Conservation (phyloP, 2,888 invertebrate genomes). For the Beris chalybata region DNA sequence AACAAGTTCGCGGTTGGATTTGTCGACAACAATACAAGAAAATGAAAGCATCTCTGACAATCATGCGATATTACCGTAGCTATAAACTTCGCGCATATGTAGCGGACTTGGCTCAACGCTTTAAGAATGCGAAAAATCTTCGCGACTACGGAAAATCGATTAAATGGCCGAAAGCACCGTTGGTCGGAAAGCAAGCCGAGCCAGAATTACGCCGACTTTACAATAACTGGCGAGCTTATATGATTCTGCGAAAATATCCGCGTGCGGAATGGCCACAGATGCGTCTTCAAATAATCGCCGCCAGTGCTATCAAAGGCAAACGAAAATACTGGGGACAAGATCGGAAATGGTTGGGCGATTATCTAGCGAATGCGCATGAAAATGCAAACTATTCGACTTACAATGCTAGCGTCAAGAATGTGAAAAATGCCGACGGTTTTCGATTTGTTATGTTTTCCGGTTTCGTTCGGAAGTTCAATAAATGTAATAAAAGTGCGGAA, state of each 20-base stretch:
- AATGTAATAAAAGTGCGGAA: constrained; percentile 78
- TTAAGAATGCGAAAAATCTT: constrained; percentile 66
- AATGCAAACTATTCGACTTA: constrained; percentile 69
- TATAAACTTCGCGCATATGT: constrained; percentile 78
- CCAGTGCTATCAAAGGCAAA: constrained; percentile 67
- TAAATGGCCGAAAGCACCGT: constrained; percentile 80
- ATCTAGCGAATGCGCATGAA: constrained; percentile 68
- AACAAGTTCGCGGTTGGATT: constrained; percentile 85
- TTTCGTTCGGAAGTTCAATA: constrained; percentile 54
- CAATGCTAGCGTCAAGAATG: constrained; percentile 67
- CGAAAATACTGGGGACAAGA: constrained; percentile 71
- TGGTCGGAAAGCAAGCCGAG: constrained; percentile 66
- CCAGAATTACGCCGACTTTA: constrained; percentile 65
- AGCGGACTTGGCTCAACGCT: constrained; percentile 64
- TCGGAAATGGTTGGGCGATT: constrained; percentile 83
- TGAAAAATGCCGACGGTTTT: constrained; percentile 70
- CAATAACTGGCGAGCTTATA: constrained; percentile 85
- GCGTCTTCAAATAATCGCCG: constrained; percentile 76
- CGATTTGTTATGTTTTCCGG: constrained; percentile 57
- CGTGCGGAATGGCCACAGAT: constrained; percentile 86
- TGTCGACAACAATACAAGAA: constrained; percentile 79
- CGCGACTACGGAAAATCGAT: constrained; percentile 77
- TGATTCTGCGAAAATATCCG: constrained; percentile 80
- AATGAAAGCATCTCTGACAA: constrained; percentile 82
- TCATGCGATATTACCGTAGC: constrained; percentile 74